phyloP scores from a whole-genome alignment of 2,888 invertebrate genomes.

The Eristalinus aeneus region DNA sequence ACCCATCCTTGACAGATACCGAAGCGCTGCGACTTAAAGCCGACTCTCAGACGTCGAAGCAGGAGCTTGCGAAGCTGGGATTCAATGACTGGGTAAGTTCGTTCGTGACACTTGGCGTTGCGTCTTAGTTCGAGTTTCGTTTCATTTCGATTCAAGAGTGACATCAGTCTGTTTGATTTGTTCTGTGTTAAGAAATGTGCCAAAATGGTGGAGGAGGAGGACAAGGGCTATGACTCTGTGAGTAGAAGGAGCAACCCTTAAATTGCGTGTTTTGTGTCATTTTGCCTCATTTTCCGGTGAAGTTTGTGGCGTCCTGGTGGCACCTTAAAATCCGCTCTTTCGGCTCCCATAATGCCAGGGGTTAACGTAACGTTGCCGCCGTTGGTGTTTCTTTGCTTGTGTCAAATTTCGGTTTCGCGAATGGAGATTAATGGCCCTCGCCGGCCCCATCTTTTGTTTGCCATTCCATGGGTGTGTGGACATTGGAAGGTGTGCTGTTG shows the following conservation, averaged over 20 bases:
- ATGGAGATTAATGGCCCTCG: not conserved
- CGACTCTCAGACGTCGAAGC: conserved; percentile 84
- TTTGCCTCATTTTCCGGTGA: not conserved
- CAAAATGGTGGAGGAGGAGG: conserved; percentile 12
- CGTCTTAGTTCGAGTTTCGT: conserved; percentile 25
- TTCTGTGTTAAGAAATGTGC: not conserved
- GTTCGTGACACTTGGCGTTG: not conserved
- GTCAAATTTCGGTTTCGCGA: not conserved
- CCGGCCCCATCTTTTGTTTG: not conserved
- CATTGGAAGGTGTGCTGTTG: conserved; percentile 2
- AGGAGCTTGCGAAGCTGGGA: conserved; percentile 90
- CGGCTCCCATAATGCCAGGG: not conserved
- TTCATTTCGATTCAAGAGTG: conserved; percentile 44
- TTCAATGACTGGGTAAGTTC: conserved; percentile 94
- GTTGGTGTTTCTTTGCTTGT: not conserved
- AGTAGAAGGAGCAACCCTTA: conserved; percentile 13
- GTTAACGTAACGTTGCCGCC: too few species aligned
- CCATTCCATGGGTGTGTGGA: conserved; percentile 6
- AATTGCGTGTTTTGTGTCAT: conserved; percentile 31
- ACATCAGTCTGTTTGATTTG: conserved; percentile 32
- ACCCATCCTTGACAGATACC: conserved; percentile 82
- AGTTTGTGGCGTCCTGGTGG: not conserved
- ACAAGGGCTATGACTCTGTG: conserved; percentile 20
- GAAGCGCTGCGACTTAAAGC: conserved; percentile 85
- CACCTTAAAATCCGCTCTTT: not conserved